Percentiles rank a stretch among this genome's conserved stretches.
These are phyloP conservation scores for Sylvia atricapilla DNA, from an alignment of 2,113 vertebrate species.

Conservation along the genomic window DNA sequence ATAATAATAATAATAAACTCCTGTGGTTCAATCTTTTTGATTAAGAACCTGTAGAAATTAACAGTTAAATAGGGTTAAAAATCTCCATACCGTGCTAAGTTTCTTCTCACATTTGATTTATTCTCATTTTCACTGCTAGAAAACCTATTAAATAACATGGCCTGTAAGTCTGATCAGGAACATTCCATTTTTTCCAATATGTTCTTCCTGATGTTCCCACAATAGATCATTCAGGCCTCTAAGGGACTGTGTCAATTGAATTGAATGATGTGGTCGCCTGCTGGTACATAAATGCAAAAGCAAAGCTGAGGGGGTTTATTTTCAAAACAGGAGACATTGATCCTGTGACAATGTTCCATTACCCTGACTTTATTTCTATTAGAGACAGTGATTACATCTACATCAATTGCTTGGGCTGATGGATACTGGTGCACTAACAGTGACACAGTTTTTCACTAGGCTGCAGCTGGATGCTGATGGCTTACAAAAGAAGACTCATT, in stretches of 20 bases:
- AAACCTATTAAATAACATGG: neutral
- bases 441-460: conserved; percentile 12
- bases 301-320: conserved; percentile 61
- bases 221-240: conserved; percentile 52
- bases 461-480: neutral
- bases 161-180: conserved; percentile 15
- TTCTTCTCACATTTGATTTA: neutral
- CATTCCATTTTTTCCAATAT: conserved; percentile 26
- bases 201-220: conserved; percentile 45
- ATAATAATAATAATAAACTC: no score
- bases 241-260: conserved; percentile 51
- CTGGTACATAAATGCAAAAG: conserved; percentile 58
- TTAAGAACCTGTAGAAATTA: neutral
- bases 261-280: conserved; percentile 50
- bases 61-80: neutral
- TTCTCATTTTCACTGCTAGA: neutral
- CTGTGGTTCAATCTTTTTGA: neutral
- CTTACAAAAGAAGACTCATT: neutral
- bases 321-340: conserved; percentile 65
- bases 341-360: conserved; percentile 59
- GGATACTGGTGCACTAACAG: conserved; percentile 22
- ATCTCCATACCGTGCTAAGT: neutral
- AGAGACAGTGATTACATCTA: conserved; percentile 61
- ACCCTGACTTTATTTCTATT: conserved; percentile 55
- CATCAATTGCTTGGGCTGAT: conserved; percentile 49